Evolutionary conservation across 2,113 vertebrate species (phyloP).

Genomic region (Herpetotheres cachinnans): DNA sequence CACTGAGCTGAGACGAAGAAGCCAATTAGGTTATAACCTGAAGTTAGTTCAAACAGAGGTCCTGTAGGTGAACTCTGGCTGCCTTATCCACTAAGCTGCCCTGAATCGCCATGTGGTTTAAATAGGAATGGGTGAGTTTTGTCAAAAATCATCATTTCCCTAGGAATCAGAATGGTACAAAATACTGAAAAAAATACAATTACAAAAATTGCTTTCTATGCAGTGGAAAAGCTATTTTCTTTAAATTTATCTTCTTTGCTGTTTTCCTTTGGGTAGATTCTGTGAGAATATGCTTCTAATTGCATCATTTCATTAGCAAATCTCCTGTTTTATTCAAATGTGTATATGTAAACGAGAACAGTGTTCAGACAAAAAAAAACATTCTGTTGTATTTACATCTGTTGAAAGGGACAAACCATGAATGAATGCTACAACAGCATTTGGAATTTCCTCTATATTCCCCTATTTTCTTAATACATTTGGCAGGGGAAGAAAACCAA

Average conservation of each 20-base stretch:
- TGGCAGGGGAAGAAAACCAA: fast-evolving
- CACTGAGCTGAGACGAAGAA: not conserved
- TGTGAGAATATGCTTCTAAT: not conserved
- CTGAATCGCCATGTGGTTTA: not conserved
- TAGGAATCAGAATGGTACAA: not conserved
- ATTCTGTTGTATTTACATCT: not conserved
- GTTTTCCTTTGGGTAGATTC: not conserved
- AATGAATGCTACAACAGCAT: not conserved
- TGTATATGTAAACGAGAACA: not conserved
- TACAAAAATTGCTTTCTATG: not conserved
- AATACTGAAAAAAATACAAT: not conserved
- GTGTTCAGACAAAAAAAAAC: not conserved
- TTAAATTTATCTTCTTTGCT: not conserved
- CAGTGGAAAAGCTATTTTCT: not conserved
- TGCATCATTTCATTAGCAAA: not conserved
- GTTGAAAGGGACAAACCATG: not conserved
- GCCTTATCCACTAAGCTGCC: not conserved
- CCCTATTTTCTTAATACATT: not conserved
- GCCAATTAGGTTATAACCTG: constrained; percentile 64
- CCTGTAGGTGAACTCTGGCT: not conserved
- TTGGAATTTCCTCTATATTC: not conserved
- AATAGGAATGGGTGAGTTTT: not conserved
- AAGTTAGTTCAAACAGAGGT: constrained; percentile 1
- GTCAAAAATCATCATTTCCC: not conserved
- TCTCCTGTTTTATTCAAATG: constrained; percentile 6